These are phyloP conservation scores for Phthorimaea operculella DNA, from an alignment of 1,140 invertebrate species.

Conservation along the genomic window DNA sequence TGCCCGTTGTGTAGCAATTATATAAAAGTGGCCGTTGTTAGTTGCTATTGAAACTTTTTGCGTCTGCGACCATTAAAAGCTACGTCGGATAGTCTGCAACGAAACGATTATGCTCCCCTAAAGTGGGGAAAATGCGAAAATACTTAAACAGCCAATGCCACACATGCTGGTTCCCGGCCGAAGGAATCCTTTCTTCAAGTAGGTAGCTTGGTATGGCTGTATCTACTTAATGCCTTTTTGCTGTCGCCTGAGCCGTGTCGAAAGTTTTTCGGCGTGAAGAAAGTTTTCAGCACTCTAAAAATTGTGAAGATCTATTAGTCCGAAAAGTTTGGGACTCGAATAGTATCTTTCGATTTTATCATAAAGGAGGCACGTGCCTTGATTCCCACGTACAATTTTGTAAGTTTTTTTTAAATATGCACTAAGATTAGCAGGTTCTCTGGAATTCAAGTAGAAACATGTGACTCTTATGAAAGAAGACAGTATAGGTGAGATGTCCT, in stretches of 20 bases:
- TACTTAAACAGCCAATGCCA: conserved; percentile 44
- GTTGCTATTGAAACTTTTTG: conserved; percentile 42
- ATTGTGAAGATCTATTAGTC: no score
- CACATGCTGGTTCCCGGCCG: conserved; percentile 36
- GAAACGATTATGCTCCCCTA: conserved; percentile 40
- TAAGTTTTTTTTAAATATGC: no score
- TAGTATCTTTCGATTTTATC: no score
- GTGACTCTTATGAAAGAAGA: no score
- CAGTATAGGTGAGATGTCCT: no score
- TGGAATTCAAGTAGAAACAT: no score
- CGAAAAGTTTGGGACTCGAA: no score
- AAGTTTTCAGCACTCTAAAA: conserved; percentile 9
- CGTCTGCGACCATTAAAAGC: conserved; percentile 23
- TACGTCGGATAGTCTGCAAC: conserved; percentile 22
- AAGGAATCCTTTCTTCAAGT: conserved; percentile 7
- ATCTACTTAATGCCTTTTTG: conserved; percentile 41
- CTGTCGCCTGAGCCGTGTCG: conserved; percentile 19
- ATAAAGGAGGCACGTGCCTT: no score
- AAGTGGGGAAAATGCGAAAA: conserved; percentile 24
- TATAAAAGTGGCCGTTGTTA: conserved; percentile 29
- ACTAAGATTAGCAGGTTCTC: no score
- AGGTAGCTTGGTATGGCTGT: neutral
- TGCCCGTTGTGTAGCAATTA: conserved; percentile 18
- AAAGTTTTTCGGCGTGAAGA: neutral
- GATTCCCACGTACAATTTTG: no score